Base-by-base conservation (phyloP, 1,140 invertebrate genomes). In the Magallana ariakensis region DNA sequence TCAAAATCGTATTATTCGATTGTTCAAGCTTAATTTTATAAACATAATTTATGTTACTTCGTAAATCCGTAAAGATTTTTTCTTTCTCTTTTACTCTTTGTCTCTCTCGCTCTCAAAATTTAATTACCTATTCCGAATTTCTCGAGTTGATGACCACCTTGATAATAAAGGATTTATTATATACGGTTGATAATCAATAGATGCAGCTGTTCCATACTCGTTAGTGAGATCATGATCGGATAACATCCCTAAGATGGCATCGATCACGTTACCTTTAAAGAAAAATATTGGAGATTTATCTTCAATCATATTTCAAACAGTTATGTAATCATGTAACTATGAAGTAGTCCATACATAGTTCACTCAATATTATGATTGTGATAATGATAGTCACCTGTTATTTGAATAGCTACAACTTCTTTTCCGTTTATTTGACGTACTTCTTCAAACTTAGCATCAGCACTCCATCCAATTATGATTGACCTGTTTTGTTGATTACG, bases 141-240 rank as follows among this genome's bases (percentile, higher is more conserved):
- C 66, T 10, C 66, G 66, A 26, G 66, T 70, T 70, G 66, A 70
- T 70, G 22, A 9, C 66, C 66, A 70, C 11, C 19, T 15, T 4
- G 80, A 54, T 11, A 13, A 54, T 22, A 11, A 22, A 11, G 80
- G 46, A 82, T 82, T 56, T 16, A 19, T 22, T 6, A 82, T 15
- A 16, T 82, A 82, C 8, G 33, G 10, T 15, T n/a, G 8, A 6
- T 54, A 82, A n/a, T 56, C 80, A 82, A 15, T 19, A 15, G 80
- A 53, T 55, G 80, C 53, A 15, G 80, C 80, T 26, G 80, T 54
- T 22, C 80, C 80, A 82, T 82, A 82, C 33, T 82, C 53, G n/a
- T 33, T 53, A 15, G 16, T 56, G 4, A 82, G 19, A 22, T 82
- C 80, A 16, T 33, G n/a, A 6, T 54, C 15, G 6, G 33, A 10